Base-by-base conservation (phyloP, 2,888 invertebrate genomes). In the Campaea margaritaria region DNA sequence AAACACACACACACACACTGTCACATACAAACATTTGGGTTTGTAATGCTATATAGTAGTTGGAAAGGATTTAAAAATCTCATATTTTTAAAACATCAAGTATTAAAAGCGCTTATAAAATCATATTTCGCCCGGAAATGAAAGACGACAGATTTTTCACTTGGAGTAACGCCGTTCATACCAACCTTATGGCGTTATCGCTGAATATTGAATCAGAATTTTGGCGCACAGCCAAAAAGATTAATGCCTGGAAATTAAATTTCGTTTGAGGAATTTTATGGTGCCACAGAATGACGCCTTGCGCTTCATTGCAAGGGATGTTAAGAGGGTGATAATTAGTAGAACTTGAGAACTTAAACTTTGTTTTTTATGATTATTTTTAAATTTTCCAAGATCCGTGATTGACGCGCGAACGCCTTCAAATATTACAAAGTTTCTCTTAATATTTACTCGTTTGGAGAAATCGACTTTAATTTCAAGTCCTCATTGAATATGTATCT, bases 221-320 rank as follows among this genome's bases (percentile, higher is more conserved):
- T 60, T 76, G 76, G 76, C 74, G 54, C 21, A 43, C 49, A 48
- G 58, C 76, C 76, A 76, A 70, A 63, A 73, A 76, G 58, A 68
- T 75, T 70, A 64, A 64, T 63, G 62, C 64, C 57, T 47, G 66
- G 65, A 72, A 74, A 70, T 76, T 76, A 67, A 70, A 72, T 74
- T 65, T 60, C 41, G 44, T 59, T 59, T 60, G 62, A 65, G 58
- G 46, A 59, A 56, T 61, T 65, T 67, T 61, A 66, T 59, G 55
- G 61, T 39, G 52, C 61, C 60, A 16, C 52, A 53, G 53, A 48
- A 57, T 60, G 46, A 58, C 57, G 65, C 52, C 45, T 41, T 51
- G 34, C 28, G 44, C 50, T 50, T 51, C 4, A 38, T 14, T 9
- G 39, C 21, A 31, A 34, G 7, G 27, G 38, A 51, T 48, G 42